phyloP scores from a whole-genome alignment of 1,140 invertebrate genomes.

The Bombus picipes region DNA sequence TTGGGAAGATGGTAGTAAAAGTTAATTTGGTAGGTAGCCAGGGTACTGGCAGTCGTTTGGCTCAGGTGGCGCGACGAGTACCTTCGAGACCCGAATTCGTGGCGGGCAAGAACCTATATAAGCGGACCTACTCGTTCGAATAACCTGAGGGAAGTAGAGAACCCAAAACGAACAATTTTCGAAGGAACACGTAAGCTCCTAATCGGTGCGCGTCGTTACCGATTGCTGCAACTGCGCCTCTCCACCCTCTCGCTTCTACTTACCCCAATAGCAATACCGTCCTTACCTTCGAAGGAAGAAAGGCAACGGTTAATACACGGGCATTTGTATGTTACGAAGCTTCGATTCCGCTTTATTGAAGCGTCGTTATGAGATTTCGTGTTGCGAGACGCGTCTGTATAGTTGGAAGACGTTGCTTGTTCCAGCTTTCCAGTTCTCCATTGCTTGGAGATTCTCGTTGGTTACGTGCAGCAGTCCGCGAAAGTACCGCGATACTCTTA shows the following conservation, averaged over 20 bases:
- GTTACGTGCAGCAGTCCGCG: too few species aligned
- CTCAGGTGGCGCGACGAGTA: conserved; percentile 73
- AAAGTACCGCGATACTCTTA: too few species aligned
- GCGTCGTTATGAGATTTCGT: background rate
- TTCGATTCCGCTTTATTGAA: background rate
- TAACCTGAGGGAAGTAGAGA: conserved; percentile 24
- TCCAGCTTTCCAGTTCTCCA: too few species aligned
- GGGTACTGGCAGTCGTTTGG: conserved; percentile 71
- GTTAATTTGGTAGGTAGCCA: conserved; percentile 79
- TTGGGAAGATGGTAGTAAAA: conserved; percentile 81
- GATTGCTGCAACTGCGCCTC: background rate
- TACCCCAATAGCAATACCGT: background rate
- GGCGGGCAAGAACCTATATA: conserved; percentile 61
- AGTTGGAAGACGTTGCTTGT: too few species aligned
- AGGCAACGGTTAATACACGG: too few species aligned
- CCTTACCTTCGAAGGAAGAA: background rate
- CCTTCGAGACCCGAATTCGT: conserved; percentile 47
- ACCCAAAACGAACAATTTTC: conserved; percentile 10
- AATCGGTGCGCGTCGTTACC: conserved; percentile 27
- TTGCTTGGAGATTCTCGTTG: too few species aligned
- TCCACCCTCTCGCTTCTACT: background rate
- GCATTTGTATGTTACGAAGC: background rate
- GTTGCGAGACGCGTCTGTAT: too few species aligned
- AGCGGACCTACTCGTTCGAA: background rate
- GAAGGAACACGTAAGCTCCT: conserved; percentile 35